phyloP scores from a whole-genome alignment of 2,797 vertebrate genomes.

The Arrhamphus sclerolepis region DNA sequence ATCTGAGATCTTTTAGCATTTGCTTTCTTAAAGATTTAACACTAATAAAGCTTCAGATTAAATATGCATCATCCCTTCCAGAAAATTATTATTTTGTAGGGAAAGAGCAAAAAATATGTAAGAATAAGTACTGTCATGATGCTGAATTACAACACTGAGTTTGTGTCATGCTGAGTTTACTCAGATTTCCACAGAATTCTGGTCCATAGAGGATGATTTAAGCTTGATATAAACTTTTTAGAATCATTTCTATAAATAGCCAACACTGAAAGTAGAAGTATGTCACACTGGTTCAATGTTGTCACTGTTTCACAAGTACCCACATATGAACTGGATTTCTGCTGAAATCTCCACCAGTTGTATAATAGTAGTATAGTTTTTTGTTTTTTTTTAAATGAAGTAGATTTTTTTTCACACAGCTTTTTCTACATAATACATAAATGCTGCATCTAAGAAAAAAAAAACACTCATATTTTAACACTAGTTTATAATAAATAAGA shows the following conservation, averaged over 20 bases:
- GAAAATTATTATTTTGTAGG: background rate
- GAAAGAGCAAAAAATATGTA: background rate
- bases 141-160: no score
- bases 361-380: no score
- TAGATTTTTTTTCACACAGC: no score
- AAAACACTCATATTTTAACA: no score
- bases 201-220: background rate
- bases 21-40: no score
- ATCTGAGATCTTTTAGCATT: no score
- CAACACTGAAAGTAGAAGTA: constrained; percentile 20
- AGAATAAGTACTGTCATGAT: background rate
- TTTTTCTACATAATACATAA: no score
- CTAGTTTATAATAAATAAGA: no score
- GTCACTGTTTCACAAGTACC: constrained; percentile 25
- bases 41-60: no score
- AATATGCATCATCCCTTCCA: background rate
- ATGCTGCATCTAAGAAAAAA: no score
- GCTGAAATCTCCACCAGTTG: background rate
- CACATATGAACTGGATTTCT: constrained; percentile 1
- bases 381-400: no score
- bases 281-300: constrained; percentile 13
- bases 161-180: background rate
- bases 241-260: constrained; percentile 28
- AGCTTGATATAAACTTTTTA: background rate
- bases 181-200: background rate